Base-by-base conservation (phyloP, 2,888 invertebrate species). In the Cabera pusaria region DNA sequence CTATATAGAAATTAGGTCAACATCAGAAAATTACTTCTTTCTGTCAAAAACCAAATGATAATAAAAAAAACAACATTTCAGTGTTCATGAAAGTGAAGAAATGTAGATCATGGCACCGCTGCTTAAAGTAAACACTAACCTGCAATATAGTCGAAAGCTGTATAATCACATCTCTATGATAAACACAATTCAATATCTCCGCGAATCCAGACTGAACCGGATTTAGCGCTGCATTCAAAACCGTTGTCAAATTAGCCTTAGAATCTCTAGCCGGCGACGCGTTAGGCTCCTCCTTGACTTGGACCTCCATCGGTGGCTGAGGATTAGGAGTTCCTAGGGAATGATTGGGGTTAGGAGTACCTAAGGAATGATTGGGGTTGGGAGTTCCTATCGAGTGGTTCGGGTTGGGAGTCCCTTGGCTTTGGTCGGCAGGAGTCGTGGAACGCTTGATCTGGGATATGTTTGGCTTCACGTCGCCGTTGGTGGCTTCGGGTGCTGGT, bases 121-220 rank as follows among this genome's bases (percentile, higher is more conserved):
- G n/a, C n/a, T n/a, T n/a, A n/a, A n/a, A n/a, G n/a, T n/a, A n/a
- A n/a, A 23, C 4, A 49, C 48, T 49, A 52, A 94, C 94, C 89
- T 96, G 96, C 23, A 97, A 84, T 58, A 97, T 92, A 1, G 94
- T 93, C 44, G 95, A 94, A 24, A 98, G 81, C 52, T 94, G 93
- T 32, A 96, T 91, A 26, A 97, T 91, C 21, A 98, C 93, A 69
- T 97, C 96, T 44, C 96, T 91, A 78, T 98, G 98, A 73, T 96
- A 96, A 0, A 95, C 93, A 72, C 98, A 98, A 64, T 92, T 94
- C 55, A 96, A 90, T 64, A 96, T 95, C 73, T 98, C 98, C 25
- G 93, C 92, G 47, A 97, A 92, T 1, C 94, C 94, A 22, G 91
- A 87, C 53, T 93, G 92, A 5, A 94, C 85, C 1, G 93, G 93